These are phyloP conservation scores for Holothuria glaberrima DNA, from an alignment of 35 echinoderm and acorn worm genomes.

Conservation along the genomic window DNA sequence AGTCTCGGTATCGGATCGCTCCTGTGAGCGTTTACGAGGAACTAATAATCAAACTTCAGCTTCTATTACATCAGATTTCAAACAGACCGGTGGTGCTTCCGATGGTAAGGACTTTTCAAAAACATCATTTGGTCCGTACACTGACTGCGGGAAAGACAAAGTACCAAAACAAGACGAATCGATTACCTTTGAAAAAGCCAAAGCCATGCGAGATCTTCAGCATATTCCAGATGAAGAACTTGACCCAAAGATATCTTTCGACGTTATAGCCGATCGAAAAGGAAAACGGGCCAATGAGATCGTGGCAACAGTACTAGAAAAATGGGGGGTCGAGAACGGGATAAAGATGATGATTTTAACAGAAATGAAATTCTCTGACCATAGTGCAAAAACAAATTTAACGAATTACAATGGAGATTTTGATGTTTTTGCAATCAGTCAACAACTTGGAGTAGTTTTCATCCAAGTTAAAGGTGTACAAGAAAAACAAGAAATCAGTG, in stretches of 20 bases:
- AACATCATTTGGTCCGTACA: too few relatives aligned
- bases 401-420: conserved; percentile 36
- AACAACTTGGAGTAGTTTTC: neutral
- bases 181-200: neutral
- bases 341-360: conserved; percentile 16
- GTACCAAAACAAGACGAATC: neutral
- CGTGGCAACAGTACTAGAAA: neutral
- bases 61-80: too few relatives aligned
- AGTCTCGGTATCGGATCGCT: too few relatives aligned
- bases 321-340: conserved; percentile 2
- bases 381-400: neutral
- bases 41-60: too few relatives aligned
- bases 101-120: too few relatives aligned
- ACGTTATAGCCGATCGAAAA: conserved; percentile 9
- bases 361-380: neutral
- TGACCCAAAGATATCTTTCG: neutral
- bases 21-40: too few relatives aligned
- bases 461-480: conserved; percentile 24
- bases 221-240: conserved; percentile 32
- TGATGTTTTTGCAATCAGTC: conserved; percentile 16
- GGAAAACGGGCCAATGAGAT: conserved; percentile 18
- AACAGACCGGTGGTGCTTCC: too few relatives aligned
- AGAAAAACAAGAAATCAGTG: neutral
- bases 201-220: neutral
- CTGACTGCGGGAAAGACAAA: neutral